These are phyloP conservation scores for Amiota mariae DNA, from an alignment of 2,888 invertebrate genomes.

Conservation along the genomic window DNA sequence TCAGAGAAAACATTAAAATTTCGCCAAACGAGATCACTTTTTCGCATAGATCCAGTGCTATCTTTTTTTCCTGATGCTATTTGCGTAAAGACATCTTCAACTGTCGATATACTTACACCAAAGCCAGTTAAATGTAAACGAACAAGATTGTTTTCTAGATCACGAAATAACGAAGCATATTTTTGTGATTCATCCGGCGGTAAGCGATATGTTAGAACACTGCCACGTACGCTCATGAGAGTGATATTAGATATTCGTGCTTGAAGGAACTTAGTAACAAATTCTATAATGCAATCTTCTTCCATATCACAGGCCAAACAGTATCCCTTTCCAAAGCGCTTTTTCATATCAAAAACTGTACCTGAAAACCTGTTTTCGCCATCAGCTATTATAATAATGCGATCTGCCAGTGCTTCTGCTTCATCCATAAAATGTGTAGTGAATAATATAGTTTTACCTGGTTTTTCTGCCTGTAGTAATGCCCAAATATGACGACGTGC, in stretches of 20 bases:
- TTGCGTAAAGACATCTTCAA: constrained; percentile 89
- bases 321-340: constrained; percentile 87
- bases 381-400: constrained; percentile 87
- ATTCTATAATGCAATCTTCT: constrained; percentile 72
- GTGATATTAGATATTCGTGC: constrained; percentile 78
- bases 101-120: constrained; percentile 85
- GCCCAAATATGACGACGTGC: constrained; percentile 87
- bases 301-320: constrained; percentile 77
- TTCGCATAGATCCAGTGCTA: not conserved
- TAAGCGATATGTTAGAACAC: constrained; percentile 81
- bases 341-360: constrained; percentile 84
- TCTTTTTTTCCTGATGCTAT: not conserved
- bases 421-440: constrained; percentile 92
- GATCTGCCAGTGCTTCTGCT: constrained; percentile 87
- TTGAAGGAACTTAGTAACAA: constrained; percentile 77
- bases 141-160: constrained; percentile 77
- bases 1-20: not conserved
- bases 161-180: constrained; percentile 79
- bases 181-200: constrained; percentile 76
- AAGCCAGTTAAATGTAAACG: constrained; percentile 81
- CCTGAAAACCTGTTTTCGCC: constrained; percentile 86
- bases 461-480: constrained; percentile 80
- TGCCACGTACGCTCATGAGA: constrained; percentile 79
- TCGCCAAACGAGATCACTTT: too few species aligned
- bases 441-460: constrained; percentile 83